Evolutionary conservation across 23 tunicate genomes (phyloP).

Genomic region (Trididemnum miniatum): DNA sequence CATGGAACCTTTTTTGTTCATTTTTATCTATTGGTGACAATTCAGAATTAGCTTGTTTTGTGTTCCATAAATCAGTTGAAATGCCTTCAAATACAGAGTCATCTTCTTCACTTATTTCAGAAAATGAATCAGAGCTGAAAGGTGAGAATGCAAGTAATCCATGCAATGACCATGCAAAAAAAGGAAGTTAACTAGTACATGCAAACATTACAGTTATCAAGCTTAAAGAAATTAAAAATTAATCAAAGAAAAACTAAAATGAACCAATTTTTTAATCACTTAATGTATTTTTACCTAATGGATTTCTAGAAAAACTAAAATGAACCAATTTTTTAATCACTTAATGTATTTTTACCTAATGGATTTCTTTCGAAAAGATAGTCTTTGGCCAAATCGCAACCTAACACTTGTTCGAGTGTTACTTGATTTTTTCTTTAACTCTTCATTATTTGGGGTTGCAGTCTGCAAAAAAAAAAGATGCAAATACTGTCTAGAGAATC

Average conservation of each 20-base stretch:
- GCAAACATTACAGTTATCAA: too few relatives aligned
- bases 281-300: slow-evolving; percentile 36
- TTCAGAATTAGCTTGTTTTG: too few relatives aligned
- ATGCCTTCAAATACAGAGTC: too few relatives aligned
- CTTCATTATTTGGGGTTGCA: slow-evolving; percentile 40
- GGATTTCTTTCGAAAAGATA: slow-evolving; percentile 63
- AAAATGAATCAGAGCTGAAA: not conserved
- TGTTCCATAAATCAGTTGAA: too few relatives aligned
- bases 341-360: slow-evolving; percentile 42
- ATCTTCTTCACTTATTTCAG: not conserved
- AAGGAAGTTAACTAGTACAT: not conserved
- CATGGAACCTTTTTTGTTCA: not conserved
- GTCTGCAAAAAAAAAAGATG: not conserved
- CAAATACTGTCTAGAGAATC: too few relatives aligned
- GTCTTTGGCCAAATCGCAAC: slow-evolving; percentile 64
- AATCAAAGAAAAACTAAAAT: too few relatives aligned
- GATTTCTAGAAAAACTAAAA: too few relatives aligned
- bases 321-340: too few relatives aligned
- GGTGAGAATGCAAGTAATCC: not conserved
- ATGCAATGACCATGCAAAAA: slow-evolving; percentile 2
- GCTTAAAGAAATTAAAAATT: too few relatives aligned
- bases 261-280: too few relatives aligned
- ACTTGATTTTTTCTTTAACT: slow-evolving; percentile 13
- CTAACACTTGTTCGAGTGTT: slow-evolving; percentile 33
- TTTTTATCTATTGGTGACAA: not conserved